phyloP scores from a whole-genome alignment of 2,113 vertebrate genomes.

The Saccopteryx bilineata region DNA sequence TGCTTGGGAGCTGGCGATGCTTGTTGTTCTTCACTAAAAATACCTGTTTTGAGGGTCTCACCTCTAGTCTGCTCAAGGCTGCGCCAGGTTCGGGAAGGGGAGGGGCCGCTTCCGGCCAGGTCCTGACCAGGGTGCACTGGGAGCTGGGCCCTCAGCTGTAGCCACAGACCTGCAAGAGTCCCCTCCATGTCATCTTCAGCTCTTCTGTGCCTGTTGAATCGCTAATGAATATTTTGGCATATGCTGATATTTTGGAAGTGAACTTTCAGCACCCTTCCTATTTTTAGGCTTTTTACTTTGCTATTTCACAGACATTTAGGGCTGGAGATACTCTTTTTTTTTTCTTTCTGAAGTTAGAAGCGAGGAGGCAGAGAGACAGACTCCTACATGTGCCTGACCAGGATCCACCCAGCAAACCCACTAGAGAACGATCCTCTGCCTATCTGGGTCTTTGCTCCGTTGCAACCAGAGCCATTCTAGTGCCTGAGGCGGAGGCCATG shows the following conservation, averaged over 20 bases:
- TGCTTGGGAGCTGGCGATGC: fast-evolving
- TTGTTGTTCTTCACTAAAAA: not conserved
- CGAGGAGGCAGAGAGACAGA: too few species aligned
- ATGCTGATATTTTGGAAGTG: not conserved
- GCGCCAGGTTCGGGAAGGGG: not conserved
- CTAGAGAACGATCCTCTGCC: too few species aligned
- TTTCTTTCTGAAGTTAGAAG: not conserved
- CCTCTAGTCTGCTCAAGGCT: fast-evolving
- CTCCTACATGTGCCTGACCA: too few species aligned
- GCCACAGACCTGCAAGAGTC: fast-evolving
- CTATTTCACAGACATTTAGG: not conserved
- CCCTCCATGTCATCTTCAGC: fast-evolving
- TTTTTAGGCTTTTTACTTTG: not conserved
- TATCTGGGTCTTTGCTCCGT: too few species aligned
- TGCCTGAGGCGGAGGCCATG: too few species aligned
- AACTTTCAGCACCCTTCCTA: fast-evolving
- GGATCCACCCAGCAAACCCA: too few species aligned
- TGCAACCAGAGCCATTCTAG: too few species aligned
- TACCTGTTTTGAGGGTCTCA: fast-evolving
- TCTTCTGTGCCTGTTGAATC: fast-evolving
- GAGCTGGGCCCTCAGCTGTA: not conserved
- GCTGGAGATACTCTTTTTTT: fast-evolving
- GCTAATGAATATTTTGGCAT: fast-evolving
- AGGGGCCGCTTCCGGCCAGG: fast-evolving
- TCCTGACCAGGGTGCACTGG: fast-evolving